Conservation (phyloP, 2,113 vertebrate genomes). For the Todiramphus saurophagus region DNA sequence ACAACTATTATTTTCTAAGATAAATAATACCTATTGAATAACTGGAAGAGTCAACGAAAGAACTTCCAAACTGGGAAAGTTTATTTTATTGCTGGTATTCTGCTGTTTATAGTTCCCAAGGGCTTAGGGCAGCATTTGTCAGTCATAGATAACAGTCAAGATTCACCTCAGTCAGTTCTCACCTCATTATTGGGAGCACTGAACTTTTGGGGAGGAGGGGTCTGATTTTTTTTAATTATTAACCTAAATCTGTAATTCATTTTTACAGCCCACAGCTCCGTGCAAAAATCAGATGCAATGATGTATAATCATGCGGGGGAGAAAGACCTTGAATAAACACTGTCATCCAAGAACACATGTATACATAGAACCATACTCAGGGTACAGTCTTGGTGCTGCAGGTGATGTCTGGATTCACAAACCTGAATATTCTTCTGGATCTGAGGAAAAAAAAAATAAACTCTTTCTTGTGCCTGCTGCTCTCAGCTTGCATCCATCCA, state of each 20-base stretch:
- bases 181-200: not conserved
- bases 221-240: too few relatives aligned
- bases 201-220: rapidly evolving
- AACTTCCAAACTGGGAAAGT: not conserved
- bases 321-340: not conserved
- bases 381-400: not conserved
- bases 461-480: not conserved
- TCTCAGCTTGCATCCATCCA: not conserved
- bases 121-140: not conserved
- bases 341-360: not conserved
- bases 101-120: not conserved
- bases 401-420: not conserved
- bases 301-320: not conserved
- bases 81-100: not conserved
- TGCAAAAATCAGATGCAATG: not conserved
- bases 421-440: not conserved
- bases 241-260: too few relatives aligned
- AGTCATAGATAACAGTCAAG: not conserved
- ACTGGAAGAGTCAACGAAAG: not conserved
- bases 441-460: not conserved
- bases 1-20: not conserved
- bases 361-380: not conserved
- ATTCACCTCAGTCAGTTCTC: not conserved
- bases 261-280: too few relatives aligned
- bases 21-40: not conserved